Conservation (phyloP, 1,140 invertebrate genomes). For the Eriosoma lanigerum region DNA sequence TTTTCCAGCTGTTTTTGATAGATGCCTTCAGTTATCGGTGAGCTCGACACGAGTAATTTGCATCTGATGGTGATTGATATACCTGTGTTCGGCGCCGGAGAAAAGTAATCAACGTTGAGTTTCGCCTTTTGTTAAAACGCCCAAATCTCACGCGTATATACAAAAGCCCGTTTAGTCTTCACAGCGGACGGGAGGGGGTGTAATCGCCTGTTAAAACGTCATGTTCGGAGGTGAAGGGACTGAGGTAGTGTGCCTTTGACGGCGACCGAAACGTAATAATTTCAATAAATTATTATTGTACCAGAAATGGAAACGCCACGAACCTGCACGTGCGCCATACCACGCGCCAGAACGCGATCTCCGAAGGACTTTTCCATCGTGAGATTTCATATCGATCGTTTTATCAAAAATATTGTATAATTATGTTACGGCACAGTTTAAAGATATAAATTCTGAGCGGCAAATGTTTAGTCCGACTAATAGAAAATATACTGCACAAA, state of each 20-base stretch:
- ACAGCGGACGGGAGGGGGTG: neutral
- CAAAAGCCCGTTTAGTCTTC: conserved; percentile 8
- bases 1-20: conserved; percentile 46
- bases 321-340: neutral
- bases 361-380: too few relatives aligned
- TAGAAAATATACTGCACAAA: too few relatives aligned
- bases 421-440: too few relatives aligned
- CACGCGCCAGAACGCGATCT: too few relatives aligned
- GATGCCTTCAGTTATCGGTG: conserved; percentile 27
- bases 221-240: neutral
- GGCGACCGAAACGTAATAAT: conserved; percentile 14
- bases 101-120: conserved; percentile 28
- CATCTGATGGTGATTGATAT: conserved; percentile 49
- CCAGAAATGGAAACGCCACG: neutral
- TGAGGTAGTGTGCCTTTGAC: conserved; percentile 2
- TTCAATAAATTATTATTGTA: conserved; percentile 31
- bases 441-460: too few relatives aligned
- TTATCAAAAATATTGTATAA: too few relatives aligned
- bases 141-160: conserved; percentile 9
- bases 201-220: neutral
- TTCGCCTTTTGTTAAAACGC: conserved; percentile 37
- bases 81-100: conserved; percentile 20
- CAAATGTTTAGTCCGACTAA: too few relatives aligned
- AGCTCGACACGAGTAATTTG: conserved; percentile 35
- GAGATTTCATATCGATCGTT: too few relatives aligned